Conservation (phyloP, 2,113 vertebrate genomes). For the Mobula hypostoma region DNA sequence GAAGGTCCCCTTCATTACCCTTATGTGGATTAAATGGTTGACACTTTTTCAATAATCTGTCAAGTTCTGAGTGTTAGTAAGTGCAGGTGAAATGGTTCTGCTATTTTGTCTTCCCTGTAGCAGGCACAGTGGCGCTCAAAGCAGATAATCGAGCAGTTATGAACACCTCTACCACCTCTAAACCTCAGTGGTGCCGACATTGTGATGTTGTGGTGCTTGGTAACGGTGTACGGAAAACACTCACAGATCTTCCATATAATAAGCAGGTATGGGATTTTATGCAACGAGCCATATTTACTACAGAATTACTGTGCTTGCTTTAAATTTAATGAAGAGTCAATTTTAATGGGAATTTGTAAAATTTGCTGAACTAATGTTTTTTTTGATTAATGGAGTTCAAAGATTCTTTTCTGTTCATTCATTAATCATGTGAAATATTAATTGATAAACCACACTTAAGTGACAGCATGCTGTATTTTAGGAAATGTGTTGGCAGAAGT, state of each 20-base stretch:
- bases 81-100: neutral
- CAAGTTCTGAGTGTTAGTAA: neutral
- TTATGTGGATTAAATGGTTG: neutral
- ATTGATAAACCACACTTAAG: neutral
- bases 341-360: neutral
- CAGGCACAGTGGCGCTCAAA: conserved; percentile 60
- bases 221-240: conserved; percentile 70
- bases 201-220: conserved; percentile 89
- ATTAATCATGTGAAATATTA: neutral
- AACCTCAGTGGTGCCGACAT: conserved; percentile 74
- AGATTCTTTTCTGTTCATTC: neutral
- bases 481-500: neutral
- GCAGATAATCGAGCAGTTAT: conserved; percentile 51
- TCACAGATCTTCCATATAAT: conserved; percentile 60
- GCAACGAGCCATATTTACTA: neutral
- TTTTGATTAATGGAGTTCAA: too few species aligned
- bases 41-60: neutral
- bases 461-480: neutral
- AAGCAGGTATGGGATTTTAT: conserved; percentile 53
- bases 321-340: neutral
- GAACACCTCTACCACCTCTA: conserved; percentile 53
- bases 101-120: neutral
- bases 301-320: neutral
- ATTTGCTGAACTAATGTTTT: neutral
- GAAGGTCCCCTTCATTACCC: neutral